Conservation (phyloP, 92 coral and sea anemone species). For the Diadumene lineata region DNA sequence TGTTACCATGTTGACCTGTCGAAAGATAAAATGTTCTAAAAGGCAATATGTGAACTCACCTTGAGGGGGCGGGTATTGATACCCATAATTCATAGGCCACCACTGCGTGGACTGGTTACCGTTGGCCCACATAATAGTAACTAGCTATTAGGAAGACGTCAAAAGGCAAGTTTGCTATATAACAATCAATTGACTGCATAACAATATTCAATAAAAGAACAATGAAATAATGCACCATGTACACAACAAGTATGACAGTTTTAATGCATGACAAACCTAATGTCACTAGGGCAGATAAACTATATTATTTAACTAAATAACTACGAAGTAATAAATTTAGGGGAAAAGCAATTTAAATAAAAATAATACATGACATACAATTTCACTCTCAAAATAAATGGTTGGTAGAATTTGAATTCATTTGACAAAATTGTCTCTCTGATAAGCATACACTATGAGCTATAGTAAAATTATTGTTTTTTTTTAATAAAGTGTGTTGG, state of each 20-base stretch:
- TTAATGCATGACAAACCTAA: too few relatives aligned
- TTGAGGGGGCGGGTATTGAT: conserved; percentile 73
- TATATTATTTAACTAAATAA: too few relatives aligned
- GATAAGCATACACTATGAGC: too few relatives aligned
- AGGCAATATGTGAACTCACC: conserved; percentile 53
- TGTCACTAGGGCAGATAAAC: too few relatives aligned
- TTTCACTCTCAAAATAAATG: too few relatives aligned
- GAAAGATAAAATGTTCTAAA: not conserved
- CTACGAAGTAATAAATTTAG: too few relatives aligned
- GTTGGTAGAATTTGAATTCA: too few relatives aligned
- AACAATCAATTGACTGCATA: not conserved
- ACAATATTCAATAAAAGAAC: not conserved
- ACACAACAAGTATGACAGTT: not conserved
- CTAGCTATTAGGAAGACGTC: conserved; percentile 68
- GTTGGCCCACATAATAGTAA: conserved; percentile 92
- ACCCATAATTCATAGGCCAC: conserved; percentile 97
- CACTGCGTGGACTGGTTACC: conserved; percentile 86
- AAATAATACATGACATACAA: too few relatives aligned
- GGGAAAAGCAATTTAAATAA: too few relatives aligned
- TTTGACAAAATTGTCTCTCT: too few relatives aligned
- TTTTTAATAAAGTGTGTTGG: too few relatives aligned
- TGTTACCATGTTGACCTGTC: not conserved
- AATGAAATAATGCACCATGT: not conserved
- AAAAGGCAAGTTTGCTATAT: conserved; percentile 48
- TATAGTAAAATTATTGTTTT: too few relatives aligned